Conservation (phyloP, 2,888 invertebrate genomes). For the Acronicta alni region DNA sequence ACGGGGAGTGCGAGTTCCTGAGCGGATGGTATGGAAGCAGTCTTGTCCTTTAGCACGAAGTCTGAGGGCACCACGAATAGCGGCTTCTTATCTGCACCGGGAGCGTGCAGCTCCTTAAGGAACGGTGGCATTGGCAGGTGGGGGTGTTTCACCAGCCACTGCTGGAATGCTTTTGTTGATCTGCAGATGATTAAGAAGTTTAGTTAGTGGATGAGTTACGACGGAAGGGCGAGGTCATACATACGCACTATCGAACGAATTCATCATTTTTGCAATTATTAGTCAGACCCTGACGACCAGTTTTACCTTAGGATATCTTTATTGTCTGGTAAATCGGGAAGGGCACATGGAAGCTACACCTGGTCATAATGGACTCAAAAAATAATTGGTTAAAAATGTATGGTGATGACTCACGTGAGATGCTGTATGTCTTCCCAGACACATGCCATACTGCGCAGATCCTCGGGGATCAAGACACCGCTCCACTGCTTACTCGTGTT, state of each 20-base stretch:
- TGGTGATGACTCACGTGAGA: slow-evolving; percentile 81
- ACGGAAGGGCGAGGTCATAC: no score
- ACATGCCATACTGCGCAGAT: slow-evolving; percentile 89
- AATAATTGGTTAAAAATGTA: neutral
- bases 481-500: slow-evolving; percentile 88
- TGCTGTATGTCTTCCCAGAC: slow-evolving; percentile 91
- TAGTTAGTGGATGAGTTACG: neutral
- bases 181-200: slow-evolving; percentile 57
- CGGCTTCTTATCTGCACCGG: slow-evolving; percentile 72
- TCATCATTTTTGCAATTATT: no score
- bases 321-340: neutral
- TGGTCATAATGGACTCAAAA: no score
- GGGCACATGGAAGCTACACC: no score
- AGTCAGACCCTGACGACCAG: no score
- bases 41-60: slow-evolving; percentile 69
- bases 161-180: slow-evolving; percentile 81
- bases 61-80: slow-evolving; percentile 82
- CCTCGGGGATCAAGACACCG: slow-evolving; percentile 87
- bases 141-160: slow-evolving; percentile 74
- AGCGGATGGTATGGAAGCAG: slow-evolving; percentile 47
- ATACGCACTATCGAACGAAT: no score
- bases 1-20: slow-evolving; percentile 80
- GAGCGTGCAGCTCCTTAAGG: slow-evolving; percentile 59
- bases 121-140: slow-evolving; percentile 78
- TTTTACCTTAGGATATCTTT: no score